phyloP scores from a whole-genome alignment of 2,888 invertebrate species.

The Patella depressa region DNA sequence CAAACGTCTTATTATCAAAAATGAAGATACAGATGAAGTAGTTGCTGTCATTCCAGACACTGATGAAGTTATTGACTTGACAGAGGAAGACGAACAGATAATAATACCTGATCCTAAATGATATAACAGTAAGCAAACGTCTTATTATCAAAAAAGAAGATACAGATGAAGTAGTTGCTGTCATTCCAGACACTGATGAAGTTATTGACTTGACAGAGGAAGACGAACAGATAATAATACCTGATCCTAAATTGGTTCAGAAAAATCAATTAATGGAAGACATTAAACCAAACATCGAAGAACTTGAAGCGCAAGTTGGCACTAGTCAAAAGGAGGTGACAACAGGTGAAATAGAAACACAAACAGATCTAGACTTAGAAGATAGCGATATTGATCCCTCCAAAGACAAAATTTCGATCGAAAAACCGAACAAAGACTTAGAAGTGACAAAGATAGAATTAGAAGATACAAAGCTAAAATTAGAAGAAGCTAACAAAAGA shows the following conservation, averaged over 20 bases:
- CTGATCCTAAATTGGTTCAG: slow-evolving; percentile 15
- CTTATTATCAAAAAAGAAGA: no score
- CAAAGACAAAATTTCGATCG: slow-evolving; percentile 8
- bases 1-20: background rate
- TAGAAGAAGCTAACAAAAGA: slow-evolving; percentile 16
- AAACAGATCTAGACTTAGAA: slow-evolving; percentile 5
- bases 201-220: no score
- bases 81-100: no score
- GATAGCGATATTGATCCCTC: slow-evolving; percentile 26
- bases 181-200: no score
- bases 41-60: slow-evolving; percentile 30
- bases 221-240: slow-evolving; percentile 11
- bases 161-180: no score
- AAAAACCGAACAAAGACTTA: no score
- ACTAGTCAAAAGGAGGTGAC: background rate
- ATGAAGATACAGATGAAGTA: slow-evolving; percentile 17
- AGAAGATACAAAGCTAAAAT: background rate
- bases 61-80: slow-evolving; percentile 23
- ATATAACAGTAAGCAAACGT: no score
- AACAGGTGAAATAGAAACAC: slow-evolving; percentile 18
- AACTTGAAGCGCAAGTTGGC: slow-evolving; percentile 13
- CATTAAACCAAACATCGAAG: slow-evolving; percentile 26
- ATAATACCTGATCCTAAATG: no score
- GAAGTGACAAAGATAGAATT: background rate
- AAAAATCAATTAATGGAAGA: slow-evolving; percentile 17